Conservation (phyloP, 2,888 invertebrate genomes). For the Tenthredo notha region DNA sequence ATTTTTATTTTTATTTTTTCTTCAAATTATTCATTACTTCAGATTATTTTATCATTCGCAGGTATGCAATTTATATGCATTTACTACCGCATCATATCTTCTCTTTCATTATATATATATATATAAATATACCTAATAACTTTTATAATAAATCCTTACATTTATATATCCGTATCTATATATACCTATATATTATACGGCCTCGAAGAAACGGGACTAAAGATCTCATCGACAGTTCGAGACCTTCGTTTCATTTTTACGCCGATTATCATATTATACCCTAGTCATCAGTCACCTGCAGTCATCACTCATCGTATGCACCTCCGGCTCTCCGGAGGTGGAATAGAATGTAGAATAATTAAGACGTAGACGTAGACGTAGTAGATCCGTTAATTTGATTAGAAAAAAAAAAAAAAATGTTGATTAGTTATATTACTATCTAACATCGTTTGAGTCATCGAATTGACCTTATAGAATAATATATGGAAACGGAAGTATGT, state of each 20-base stretch:
- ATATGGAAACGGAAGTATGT: not conserved
- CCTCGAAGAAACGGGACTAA: conserved; percentile 44
- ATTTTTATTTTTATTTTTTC: no score
- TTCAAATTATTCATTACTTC: conserved; percentile 14
- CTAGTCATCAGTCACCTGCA: not conserved
- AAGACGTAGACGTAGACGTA: no score
- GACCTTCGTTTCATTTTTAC: conserved; percentile 14
- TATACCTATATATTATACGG: not conserved
- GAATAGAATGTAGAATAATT: not conserved
- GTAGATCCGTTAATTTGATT: not conserved
- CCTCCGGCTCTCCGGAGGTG: not conserved
- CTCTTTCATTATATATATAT: not conserved
- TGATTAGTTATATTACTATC: not conserved
- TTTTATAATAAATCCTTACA: not conserved
- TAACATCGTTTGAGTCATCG: not conserved
- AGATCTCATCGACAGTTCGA: not conserved
- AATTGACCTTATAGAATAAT: not conserved
- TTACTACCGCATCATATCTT: not conserved
- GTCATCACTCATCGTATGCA: not conserved
- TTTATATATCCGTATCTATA: not conserved
- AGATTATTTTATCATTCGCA: not conserved
- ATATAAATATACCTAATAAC: not conserved
- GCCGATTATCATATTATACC: not conserved
- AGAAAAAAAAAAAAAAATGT: no score
- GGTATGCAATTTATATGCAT: not conserved